These are phyloP conservation scores for Gephyroberyx darwinii DNA, from an alignment of 2,797 vertebrate species.

Conservation along the genomic window DNA sequence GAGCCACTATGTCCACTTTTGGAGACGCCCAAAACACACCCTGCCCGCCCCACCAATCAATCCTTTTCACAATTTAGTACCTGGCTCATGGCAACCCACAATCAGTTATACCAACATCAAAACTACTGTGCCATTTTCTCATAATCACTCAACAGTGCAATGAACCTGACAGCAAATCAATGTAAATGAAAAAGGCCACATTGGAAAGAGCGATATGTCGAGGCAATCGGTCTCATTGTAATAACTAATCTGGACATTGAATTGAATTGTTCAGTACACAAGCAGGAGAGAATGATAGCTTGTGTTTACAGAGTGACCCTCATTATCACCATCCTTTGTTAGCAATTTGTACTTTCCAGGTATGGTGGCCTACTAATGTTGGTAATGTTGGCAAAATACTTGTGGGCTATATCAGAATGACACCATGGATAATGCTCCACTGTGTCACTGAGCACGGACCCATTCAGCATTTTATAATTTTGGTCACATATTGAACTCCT, in stretches of 20 bases:
- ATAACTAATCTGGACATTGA: slow-evolving; percentile 83
- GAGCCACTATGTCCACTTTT: no score
- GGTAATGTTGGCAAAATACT: slow-evolving; percentile 37
- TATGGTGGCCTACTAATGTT: slow-evolving; percentile 64
- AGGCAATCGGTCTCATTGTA: slow-evolving; percentile 79
- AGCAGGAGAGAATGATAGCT: slow-evolving; percentile 77
- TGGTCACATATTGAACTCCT: slow-evolving; percentile 20
- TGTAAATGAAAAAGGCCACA: slow-evolving; percentile 73
- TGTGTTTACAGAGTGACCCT: slow-evolving; percentile 82
- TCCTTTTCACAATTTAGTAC: background rate
- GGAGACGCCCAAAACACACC: no score
- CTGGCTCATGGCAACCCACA: slow-evolving; percentile 46
- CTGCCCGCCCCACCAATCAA: no score
- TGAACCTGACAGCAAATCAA: slow-evolving; percentile 70
- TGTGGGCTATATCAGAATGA: slow-evolving; percentile 16
- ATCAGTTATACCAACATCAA: slow-evolving; percentile 71
- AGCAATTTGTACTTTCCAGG: slow-evolving; percentile 65
- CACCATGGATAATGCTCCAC: slow-evolving; percentile 18
- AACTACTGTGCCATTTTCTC: slow-evolving; percentile 49
- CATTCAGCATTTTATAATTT: slow-evolving; percentile 45
- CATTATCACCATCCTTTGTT: slow-evolving; percentile 85
- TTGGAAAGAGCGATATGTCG: slow-evolving; percentile 79
- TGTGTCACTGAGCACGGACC: slow-evolving; percentile 41
- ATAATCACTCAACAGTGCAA: slow-evolving; percentile 48
- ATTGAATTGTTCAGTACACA: slow-evolving; percentile 85